Percentiles rank a stretch among this genome's conserved stretches.
Conservation (phyloP, 2,888 invertebrate genomes). For the Notodonta dromedarius region DNA sequence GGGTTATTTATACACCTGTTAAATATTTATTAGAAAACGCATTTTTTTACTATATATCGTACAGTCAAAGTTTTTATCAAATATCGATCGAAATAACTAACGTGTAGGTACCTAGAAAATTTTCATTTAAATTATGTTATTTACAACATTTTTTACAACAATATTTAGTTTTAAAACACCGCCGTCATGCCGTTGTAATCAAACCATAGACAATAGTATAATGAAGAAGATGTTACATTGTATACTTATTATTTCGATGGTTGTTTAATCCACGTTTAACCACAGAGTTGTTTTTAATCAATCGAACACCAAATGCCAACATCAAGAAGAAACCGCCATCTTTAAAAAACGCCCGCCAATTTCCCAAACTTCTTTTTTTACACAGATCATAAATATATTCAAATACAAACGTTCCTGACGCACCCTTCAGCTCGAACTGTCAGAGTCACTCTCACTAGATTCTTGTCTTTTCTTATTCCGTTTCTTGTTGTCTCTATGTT, state of each 20-base stretch:
- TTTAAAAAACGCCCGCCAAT: conserved; percentile 17
- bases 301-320: background rate
- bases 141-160: background rate
- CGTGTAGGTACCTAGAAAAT: too few species aligned
- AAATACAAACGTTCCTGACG: conserved; percentile 24
- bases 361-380: conserved; percentile 12
- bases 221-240: background rate
- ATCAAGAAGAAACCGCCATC: background rate
- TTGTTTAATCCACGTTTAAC: too few species aligned
- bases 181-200: background rate
- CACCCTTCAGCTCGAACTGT: conserved; percentile 69
- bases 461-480: conserved; percentile 58
- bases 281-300: too few species aligned
- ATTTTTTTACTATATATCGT: too few species aligned
- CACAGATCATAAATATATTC: conserved; percentile 32
- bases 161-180: background rate
- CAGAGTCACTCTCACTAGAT: conserved; percentile 62
- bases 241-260: too few species aligned
- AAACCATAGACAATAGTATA: background rate
- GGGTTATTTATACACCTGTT: too few species aligned
- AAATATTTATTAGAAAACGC: too few species aligned
- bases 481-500: conserved; percentile 48
- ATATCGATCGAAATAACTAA: background rate
- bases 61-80: too few species aligned
- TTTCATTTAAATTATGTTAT: too few species aligned